Evolutionary conservation across 1,140 invertebrate species (phyloP), one percentile per base, ranked within the genome.

Genomic region (Eueides isabella): DNA sequence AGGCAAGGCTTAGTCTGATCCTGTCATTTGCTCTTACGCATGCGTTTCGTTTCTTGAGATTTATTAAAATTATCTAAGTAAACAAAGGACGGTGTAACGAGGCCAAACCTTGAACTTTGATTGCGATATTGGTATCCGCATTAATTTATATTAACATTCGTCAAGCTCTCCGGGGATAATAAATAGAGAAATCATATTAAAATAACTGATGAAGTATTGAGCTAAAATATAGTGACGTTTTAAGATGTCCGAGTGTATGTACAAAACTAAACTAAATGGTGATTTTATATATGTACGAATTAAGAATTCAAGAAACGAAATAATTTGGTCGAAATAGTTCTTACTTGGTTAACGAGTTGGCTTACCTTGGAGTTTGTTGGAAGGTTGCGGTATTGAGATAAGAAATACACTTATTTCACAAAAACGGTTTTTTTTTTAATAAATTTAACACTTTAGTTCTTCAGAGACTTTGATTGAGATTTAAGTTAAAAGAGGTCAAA

Each of bases 81-180:
- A 38, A 38, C 35, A 16, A 38, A 14, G 5, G 14, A 38, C 35
- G 16, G 35, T 14, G 14, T 44, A 6, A 26, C 71, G 63, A 75
- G 71, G 67, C 48, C 65, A 71, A 76, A 78, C 79, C 81, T 83
- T 83, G 79, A 83, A 79, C 79, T 83, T 77, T 64, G 64, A 44
- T 26, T 64, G 55, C 69, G 72, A 80, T 76, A 80, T 79, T 63
- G 68, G 66, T 67, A 81, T 79, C 76, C 70, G 75, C 71, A 80
- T 75, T 76, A 79, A 79, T 81, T n/a, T n/a, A n/a, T n/a, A n/a
- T n/a, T 77, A 79, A 72, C 65, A 70, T 62, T 73, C 33, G 48
- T 67, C 23, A 41, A 38, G 44, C 28, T 70, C 48, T 35, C 72
- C 68, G n/a, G 48, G 64, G 16, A 41, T 7, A 67, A 12, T 26